A percentile compares a stretch with the other conserved stretches of the same genome.
Evolutionary conservation across 2,797 vertebrate genomes (phyloP).

Genomic region (Pantherophis alleghaniensis): DNA sequence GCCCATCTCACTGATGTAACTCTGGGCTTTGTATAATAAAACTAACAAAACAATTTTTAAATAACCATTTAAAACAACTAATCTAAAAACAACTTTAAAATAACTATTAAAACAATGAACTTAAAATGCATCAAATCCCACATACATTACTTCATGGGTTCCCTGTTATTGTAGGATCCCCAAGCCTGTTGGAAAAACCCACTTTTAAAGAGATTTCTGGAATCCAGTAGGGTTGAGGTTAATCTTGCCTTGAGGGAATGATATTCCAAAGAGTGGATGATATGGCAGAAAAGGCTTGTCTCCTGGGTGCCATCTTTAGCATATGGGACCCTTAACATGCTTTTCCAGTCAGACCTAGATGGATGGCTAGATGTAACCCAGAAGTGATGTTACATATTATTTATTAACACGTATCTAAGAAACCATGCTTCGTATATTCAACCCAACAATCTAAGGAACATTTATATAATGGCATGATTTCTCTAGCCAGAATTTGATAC

Average conservation of each 20-base stretch:
- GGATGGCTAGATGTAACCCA: neutral
- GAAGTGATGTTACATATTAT: neutral
- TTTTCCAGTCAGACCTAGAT: neutral
- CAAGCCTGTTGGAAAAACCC: neutral
- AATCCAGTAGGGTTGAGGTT: neutral
- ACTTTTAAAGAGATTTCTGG: neutral
- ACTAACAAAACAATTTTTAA: neutral
- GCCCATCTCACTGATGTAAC: neutral
- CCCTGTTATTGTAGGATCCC: neutral
- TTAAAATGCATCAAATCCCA: neutral
- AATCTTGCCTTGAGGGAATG: neutral
- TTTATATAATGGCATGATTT: neutral
- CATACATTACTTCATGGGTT: neutral
- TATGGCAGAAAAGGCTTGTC: neutral
- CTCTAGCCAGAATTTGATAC: neutral
- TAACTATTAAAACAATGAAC: neutral
- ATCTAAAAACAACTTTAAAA: neutral
- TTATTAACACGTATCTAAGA: neutral
- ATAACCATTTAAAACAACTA: neutral
- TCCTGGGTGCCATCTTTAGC: neutral
- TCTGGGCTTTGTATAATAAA: neutral
- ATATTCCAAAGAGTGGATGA: neutral
- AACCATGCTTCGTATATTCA: neutral
- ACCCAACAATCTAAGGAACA: neutral
- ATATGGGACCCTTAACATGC: neutral